Percentiles rank a stretch among this genome's conserved stretches.
phyloP scores from a whole-genome alignment of 2,888 invertebrate genomes.

The Cetonia aurata region DNA sequence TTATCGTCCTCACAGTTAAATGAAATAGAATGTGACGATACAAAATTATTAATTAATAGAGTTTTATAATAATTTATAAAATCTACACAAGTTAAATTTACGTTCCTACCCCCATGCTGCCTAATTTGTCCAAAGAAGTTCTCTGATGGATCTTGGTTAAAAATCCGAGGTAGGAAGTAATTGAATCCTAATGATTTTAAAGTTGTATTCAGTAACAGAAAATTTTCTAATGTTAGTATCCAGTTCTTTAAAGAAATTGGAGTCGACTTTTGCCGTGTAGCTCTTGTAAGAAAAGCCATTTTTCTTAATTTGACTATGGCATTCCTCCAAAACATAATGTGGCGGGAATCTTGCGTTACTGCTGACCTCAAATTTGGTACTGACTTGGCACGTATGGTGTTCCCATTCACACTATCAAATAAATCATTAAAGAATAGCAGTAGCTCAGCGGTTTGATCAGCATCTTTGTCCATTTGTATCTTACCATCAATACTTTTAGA shows the following conservation, averaged over 20 bases:
- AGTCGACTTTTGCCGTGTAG: not conserved
- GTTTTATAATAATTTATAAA: not conserved
- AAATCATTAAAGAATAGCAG: not conserved
- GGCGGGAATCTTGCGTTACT: not conserved
- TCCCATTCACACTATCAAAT: constrained; percentile 17
- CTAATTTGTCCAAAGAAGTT: constrained; percentile 12
- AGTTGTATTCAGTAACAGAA: not conserved
- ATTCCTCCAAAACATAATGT: constrained; percentile 6
- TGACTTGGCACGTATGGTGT: not conserved
- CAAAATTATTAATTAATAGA: too few species aligned
- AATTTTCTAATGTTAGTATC: not conserved
- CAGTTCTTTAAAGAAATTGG: constrained; percentile 1
- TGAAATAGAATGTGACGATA: too few species aligned
- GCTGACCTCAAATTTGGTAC: not conserved
- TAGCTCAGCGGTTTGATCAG: not conserved
- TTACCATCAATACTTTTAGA: not conserved
- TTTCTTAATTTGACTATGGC: not conserved
- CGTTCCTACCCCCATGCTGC: not conserved
- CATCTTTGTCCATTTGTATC: too few species aligned
- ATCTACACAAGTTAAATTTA: not conserved
- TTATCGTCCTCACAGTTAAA: too few species aligned
- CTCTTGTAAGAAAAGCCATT: constrained; percentile 1
- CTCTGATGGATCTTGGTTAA: constrained; percentile 11
- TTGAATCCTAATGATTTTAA: not conserved
- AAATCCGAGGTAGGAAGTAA: not conserved